Conservation (phyloP, 35 echinoderm and acorn worm genomes). For the Hemicentrotus pulcherrimus region DNA sequence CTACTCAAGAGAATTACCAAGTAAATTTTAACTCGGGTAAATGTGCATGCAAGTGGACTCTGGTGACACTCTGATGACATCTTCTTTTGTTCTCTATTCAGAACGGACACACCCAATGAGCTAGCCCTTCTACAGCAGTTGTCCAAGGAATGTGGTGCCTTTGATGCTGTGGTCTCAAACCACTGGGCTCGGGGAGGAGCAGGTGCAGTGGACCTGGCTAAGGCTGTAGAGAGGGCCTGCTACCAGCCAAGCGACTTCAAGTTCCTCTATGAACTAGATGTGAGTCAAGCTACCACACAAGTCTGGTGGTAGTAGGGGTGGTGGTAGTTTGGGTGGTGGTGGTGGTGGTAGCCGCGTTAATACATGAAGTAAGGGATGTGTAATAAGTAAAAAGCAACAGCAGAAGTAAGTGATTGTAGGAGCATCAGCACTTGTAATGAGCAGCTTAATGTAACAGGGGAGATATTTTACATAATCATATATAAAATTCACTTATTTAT, state of each 20-base stretch:
- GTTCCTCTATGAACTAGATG: slow-evolving; percentile 94
- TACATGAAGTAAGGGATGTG: background rate
- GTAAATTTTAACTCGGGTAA: too few relatives aligned
- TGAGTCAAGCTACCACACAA: background rate
- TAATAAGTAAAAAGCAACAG: too few relatives aligned
- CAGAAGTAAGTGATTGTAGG: too few relatives aligned
- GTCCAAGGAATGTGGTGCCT: slow-evolving; percentile 77
- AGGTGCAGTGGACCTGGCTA: slow-evolving; percentile 73
- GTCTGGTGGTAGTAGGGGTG: background rate
- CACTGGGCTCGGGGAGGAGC: slow-evolving; percentile 85
- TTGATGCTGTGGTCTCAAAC: slow-evolving; percentile 85
- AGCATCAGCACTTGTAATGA: too few relatives aligned
- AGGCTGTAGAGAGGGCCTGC: slow-evolving; percentile 78
- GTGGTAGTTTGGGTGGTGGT: background rate
- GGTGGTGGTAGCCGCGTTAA: background rate
- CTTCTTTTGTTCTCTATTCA: background rate
- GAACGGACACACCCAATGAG: slow-evolving; percentile 91
- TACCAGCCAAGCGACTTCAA: slow-evolving; percentile 89
- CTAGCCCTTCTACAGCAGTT: slow-evolving; percentile 82
- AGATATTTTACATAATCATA: too few relatives aligned
- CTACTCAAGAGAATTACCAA: too few relatives aligned
- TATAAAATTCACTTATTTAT: too few relatives aligned
- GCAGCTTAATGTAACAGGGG: too few relatives aligned
- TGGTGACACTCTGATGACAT: background rate
- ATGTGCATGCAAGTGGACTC: too few relatives aligned